A percentile compares a stretch with the other conserved stretches of the same genome.
Conservation (phyloP, 2,797 vertebrate genomes). For the Sebastiscus albofasciatus region DNA sequence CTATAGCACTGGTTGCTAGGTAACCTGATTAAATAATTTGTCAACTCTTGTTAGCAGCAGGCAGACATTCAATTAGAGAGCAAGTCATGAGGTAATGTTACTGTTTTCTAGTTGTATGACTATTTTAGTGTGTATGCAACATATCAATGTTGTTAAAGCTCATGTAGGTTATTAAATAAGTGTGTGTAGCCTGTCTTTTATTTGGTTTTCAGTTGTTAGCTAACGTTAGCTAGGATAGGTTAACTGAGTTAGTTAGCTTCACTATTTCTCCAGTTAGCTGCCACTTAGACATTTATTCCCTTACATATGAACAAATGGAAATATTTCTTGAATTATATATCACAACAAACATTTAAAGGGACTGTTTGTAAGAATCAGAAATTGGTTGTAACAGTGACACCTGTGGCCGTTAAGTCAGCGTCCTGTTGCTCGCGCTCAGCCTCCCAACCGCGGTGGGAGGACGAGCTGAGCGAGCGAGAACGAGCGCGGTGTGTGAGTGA, state of each 20-base stretch:
- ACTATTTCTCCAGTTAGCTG: no score
- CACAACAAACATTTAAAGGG: no score
- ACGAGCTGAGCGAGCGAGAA: no score
- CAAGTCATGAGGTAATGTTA: slow-evolving; percentile 16
- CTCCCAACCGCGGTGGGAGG: no score
- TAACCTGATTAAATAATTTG: not conserved
- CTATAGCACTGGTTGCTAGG: slow-evolving; percentile 14
- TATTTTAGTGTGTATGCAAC: not conserved
- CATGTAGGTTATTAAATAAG: not conserved
- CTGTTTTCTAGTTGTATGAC: not conserved
- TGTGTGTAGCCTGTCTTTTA: not conserved
- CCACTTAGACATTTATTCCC: not conserved
- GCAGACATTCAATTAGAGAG: not conserved
- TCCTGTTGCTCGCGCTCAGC: no score
- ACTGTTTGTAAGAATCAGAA: no score
- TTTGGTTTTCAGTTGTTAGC: not conserved
- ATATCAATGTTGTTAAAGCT: not conserved
- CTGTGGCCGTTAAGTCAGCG: no score
- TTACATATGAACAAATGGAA: not conserved
- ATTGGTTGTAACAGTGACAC: no score
- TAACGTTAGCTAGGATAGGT: not conserved
- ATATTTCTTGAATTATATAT: not conserved
- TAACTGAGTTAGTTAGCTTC: not conserved
- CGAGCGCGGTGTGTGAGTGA: no score
- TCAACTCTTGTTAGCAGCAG: not conserved